Conservation (phyloP, 1,140 invertebrate species). For the Carposina sasakii region DNA sequence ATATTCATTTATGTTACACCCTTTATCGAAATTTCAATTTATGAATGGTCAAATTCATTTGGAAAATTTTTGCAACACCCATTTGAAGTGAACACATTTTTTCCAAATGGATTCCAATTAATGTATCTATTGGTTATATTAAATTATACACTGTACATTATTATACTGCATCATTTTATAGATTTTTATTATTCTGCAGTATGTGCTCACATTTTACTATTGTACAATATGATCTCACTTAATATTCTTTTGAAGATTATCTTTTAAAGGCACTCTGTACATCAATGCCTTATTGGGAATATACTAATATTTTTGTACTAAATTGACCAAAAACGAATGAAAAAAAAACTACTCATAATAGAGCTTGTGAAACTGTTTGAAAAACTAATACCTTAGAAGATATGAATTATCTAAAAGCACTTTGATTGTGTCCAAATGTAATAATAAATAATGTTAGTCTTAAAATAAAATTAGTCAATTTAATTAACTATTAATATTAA, state of each 20-base stretch:
- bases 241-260: slow-evolving; percentile 31
- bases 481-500: slow-evolving; percentile 36
- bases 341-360: too few relatives aligned
- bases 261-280: slow-evolving; percentile 44
- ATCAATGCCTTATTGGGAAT: slow-evolving; percentile 35
- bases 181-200: too few relatives aligned
- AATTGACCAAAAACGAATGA: slow-evolving; percentile 41
- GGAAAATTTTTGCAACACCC: too few relatives aligned
- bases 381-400: slow-evolving; percentile 27
- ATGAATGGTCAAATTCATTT: too few relatives aligned
- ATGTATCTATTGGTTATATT: slow-evolving; percentile 26
- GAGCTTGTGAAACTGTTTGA: slow-evolving; percentile 48
- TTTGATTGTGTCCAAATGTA: slow-evolving; percentile 50
- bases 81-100: too few relatives aligned
- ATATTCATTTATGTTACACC: too few relatives aligned
- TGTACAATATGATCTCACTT: slow-evolving; percentile 35
- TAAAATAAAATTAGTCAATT: slow-evolving; percentile 60
- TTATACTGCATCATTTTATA: slow-evolving; percentile 27
- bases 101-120: slow-evolving; percentile 19
- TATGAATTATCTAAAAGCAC: slow-evolving; percentile 30
- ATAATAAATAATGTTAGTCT: slow-evolving; percentile 45
- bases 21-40: too few relatives aligned
- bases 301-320: slow-evolving; percentile 35
- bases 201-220: too few relatives aligned
- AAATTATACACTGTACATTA: slow-evolving; percentile 28